Evolutionary conservation across 30 jellyfish, hydroid and myxozoan genomes (phyloP).

Genomic region (Chironex yamaguchii): DNA sequence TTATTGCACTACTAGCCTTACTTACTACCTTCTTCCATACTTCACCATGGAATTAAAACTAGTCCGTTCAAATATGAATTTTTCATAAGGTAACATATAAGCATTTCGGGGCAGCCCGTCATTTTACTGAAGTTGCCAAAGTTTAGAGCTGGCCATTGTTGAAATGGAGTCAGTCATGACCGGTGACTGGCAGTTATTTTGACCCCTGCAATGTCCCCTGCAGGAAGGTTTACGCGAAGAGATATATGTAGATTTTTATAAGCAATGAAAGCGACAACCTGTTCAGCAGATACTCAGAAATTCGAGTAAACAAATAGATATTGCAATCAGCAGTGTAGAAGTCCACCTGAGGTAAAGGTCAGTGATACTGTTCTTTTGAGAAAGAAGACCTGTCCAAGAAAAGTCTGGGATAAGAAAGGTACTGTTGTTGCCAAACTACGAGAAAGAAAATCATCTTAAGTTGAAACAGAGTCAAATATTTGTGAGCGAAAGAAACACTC

Average conservation of each 20-base stretch:
- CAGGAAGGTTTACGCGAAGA: too few species aligned
- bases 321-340: conserved; percentile 12
- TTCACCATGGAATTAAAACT: too few species aligned
- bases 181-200: too few species aligned
- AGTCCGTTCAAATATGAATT: too few species aligned
- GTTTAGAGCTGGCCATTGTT: too few species aligned
- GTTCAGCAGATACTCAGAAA: conserved; percentile 19
- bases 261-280: not conserved
- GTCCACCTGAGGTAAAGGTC: conserved; percentile 8
- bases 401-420: conserved; percentile 5
- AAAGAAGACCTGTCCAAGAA: conserved; percentile 45
- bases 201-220: conserved; percentile 20
- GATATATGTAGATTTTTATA: not conserved
- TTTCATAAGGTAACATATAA: too few species aligned
- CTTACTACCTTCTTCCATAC: conserved; percentile 44
- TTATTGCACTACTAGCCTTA: conserved; percentile 29
- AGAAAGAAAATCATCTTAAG: conserved; percentile 8
- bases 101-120: too few species aligned
- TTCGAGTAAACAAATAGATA: conserved; percentile 7
- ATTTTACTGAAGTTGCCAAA: too few species aligned
- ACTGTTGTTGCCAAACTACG: conserved; percentile 38
- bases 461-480: conserved; percentile 58
- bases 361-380: conserved; percentile 45
- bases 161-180: too few species aligned
- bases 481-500: conserved; percentile 24